Conservation (phyloP, 2,888 invertebrate genomes). For the Oligia fasciuncula region DNA sequence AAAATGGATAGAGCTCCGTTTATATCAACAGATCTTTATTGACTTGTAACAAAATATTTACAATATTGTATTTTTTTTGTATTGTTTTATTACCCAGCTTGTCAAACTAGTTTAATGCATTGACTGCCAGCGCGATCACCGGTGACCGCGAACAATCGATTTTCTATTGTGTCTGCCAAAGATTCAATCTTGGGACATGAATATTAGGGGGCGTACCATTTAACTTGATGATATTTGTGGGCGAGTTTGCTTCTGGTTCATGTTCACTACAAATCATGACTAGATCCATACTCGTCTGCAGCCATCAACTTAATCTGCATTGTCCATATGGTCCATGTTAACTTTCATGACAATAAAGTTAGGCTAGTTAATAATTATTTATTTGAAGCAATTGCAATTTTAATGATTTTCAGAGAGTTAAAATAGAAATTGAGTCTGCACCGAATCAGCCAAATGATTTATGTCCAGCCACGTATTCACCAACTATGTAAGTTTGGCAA, state of each 20-base stretch:
- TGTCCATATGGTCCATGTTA: background rate
- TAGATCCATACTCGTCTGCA: constrained; percentile 97
- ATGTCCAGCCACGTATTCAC: constrained; percentile 79
- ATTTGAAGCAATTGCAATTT: background rate
- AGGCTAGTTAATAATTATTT: background rate
- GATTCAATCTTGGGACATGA: background rate
- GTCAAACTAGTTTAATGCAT: background rate
- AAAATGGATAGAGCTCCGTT: background rate
- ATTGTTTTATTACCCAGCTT: background rate
- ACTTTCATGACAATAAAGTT: background rate
- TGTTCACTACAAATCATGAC: constrained; percentile 92
- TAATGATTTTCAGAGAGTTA: constrained; percentile 76
- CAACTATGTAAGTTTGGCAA: constrained; percentile 76
- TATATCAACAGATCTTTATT: background rate
- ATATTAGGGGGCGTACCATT: background rate
- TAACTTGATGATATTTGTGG: constrained; percentile 92
- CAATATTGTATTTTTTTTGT: background rate
- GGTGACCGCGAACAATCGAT: too few relatives aligned
- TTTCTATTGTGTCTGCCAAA: background rate
- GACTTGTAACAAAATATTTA: background rate
- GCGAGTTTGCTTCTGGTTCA: constrained; percentile 95
- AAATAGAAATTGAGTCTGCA: constrained; percentile 73
- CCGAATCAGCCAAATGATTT: constrained; percentile 72
- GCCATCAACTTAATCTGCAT: constrained; percentile 88
- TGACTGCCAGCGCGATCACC: too few relatives aligned